A percentile compares a stretch with the other conserved stretches of the same genome.
phyloP scores from a whole-genome alignment of 2,113 vertebrate genomes.

The Pelecanoides urinatrix region DNA sequence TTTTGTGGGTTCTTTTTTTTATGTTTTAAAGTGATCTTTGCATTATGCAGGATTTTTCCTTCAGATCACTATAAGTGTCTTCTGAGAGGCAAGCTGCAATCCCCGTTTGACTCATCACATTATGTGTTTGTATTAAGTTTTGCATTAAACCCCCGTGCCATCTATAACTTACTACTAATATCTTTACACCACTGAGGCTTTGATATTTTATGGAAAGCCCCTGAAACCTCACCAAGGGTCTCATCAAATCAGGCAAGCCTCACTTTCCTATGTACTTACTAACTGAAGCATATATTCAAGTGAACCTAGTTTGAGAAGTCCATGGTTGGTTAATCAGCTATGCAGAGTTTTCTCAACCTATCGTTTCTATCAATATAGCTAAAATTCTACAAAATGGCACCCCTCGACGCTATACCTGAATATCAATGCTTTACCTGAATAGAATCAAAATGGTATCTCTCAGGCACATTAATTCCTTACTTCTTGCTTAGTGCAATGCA shows the following conservation, averaged over 20 bases:
- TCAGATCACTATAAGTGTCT: background rate
- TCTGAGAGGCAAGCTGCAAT: constrained; percentile 9
- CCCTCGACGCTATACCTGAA: background rate
- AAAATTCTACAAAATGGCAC: constrained; percentile 20
- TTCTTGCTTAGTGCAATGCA: constrained; percentile 37
- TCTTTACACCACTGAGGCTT: constrained; percentile 59
- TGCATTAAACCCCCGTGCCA: constrained; percentile 56
- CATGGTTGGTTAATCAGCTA: constrained; percentile 54
- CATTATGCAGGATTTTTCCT: constrained; percentile 39
- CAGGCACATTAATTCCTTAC: constrained; percentile 52
- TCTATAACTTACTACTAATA: constrained; percentile 60
- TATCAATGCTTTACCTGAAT: constrained; percentile 57
- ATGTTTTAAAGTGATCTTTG: constrained; percentile 54
- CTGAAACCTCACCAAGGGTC: constrained; percentile 64
- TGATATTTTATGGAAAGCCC: constrained; percentile 58
- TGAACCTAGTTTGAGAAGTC: constrained; percentile 31
- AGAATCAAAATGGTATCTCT: constrained; percentile 27
- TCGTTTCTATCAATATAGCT: constrained; percentile 30
- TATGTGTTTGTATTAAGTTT: constrained; percentile 47
- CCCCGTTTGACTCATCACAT: constrained; percentile 46
- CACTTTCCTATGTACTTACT: constrained; percentile 63
- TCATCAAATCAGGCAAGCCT: constrained; percentile 64
- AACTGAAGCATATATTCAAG: constrained; percentile 65
- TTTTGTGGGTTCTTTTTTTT: background rate
- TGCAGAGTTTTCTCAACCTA: constrained; percentile 38